Base-by-base conservation (phyloP, 2,113 vertebrate genomes). In the Potamarius usumacintae region DNA sequence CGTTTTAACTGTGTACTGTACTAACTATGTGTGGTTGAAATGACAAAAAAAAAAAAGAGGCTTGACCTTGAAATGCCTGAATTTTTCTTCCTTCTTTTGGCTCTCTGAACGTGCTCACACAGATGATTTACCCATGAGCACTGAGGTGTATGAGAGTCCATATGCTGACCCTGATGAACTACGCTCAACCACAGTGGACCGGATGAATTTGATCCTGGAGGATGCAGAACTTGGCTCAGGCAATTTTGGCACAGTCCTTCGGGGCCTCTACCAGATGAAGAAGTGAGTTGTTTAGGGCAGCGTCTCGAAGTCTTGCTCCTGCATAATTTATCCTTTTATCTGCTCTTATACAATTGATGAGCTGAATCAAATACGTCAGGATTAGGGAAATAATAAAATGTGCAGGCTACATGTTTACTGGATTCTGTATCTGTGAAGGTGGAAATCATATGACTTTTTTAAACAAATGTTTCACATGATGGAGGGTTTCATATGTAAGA, bases 131-230 rank as follows among this genome's bases (percentile, higher is more conserved):
- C 98, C 98, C 22, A 99, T 99, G 97, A 97, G 99, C 92, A 98
- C 97, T 0, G 95, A 94, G 57, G 97, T 98, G 30, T 99, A 99
- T 7, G 97, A 99, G 92, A 98, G 97, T 91, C 97, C 98, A 4
- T 99, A 99, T 0, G 98, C 97, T 0, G 98, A 99, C 92, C 98
- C 98, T 0, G 98, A 99, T 86, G 97, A 99, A 93, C 95, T 99
- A 67, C 94, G 96, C 83, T 96, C 95, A 52, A 96, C 97, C 89
- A 97, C 95, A 30, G 96, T 99, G 82, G 94, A 98, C 71, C 94
- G 96, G 3, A 95, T 83, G 2, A 93, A 97, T 71, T 95, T 99
- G 77, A 92, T 92, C 14, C 88, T 99, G 89, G 97, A 98, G 74
- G 97, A 99, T 4, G 95, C 93, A n/a, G 98, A 99, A 86, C 94